Evolutionary conservation across 1,140 invertebrate species (phyloP).

Genomic region (Vollenhovia emeryi): DNA sequence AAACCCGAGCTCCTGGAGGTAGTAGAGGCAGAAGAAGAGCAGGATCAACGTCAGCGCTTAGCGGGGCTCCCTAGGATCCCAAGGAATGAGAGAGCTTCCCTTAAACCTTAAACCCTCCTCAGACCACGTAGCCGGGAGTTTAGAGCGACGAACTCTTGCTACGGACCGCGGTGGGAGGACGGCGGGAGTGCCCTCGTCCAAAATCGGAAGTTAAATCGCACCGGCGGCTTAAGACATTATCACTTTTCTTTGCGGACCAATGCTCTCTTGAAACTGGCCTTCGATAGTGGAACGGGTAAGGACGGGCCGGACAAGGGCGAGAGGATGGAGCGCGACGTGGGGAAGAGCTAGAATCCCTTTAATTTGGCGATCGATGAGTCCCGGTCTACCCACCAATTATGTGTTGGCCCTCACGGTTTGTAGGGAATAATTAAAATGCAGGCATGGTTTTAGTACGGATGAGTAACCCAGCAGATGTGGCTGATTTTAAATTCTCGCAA

Average conservation of each 20-base stretch:
- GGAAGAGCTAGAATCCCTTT: conserved; percentile 75
- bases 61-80: conserved; percentile 79
- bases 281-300: conserved; percentile 57
- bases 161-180: conserved; percentile 65
- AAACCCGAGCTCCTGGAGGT: conserved; percentile 79
- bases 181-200: conserved; percentile 71
- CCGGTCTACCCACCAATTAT: conserved; percentile 83
- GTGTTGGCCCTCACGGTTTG: conserved; percentile 82
- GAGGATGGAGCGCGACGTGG: conserved; percentile 25
- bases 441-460: conserved; percentile 65
- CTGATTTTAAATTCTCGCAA: conserved; percentile 57
- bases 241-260: conserved; percentile 82
- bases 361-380: conserved; percentile 80
- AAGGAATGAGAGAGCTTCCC: conserved; percentile 78
- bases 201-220: conserved; percentile 85
- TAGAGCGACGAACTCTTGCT: conserved; percentile 79
- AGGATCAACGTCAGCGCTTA: conserved; percentile 83
- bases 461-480: conserved; percentile 35
- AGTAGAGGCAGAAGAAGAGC: conserved; percentile 75
- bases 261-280: conserved; percentile 72
- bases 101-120: conserved; percentile 84
- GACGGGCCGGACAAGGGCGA: background rate
- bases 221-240: conserved; percentile 84
- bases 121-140: conserved; percentile 80
- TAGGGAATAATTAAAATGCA: conserved; percentile 84